phyloP scores from a whole-genome alignment of 2,113 vertebrate species.

The Psilopsiagon aymara region DNA sequence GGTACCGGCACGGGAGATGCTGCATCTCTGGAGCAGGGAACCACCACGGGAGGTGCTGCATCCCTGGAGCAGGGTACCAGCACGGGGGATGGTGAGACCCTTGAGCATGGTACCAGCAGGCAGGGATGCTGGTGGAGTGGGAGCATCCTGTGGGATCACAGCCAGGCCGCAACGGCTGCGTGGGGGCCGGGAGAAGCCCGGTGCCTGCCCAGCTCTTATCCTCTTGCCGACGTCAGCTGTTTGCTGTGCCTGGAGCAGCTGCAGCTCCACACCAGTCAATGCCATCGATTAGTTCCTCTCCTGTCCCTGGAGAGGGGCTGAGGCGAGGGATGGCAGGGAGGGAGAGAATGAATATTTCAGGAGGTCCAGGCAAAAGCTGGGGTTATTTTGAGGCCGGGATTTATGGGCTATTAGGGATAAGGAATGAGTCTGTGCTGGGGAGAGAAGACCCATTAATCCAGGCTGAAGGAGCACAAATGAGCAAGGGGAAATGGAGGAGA shows the following conservation, averaged over 20 bases:
- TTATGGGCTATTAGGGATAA: slow-evolving; percentile 65
- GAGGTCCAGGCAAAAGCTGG: slow-evolving; percentile 28
- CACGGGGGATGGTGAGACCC: accelerated
- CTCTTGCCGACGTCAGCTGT: slow-evolving; percentile 16
- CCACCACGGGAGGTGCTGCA: not conserved
- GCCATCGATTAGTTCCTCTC: slow-evolving; percentile 54
- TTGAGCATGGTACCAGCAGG: not conserved
- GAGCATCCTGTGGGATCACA: not conserved
- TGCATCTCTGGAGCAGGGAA: accelerated
- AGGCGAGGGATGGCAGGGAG: not conserved
- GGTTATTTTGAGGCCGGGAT: slow-evolving; percentile 68
- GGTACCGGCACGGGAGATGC: not conserved
- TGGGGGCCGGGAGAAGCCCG: not conserved
- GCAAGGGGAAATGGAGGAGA: slow-evolving; percentile 34
- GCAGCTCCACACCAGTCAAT: slow-evolving; percentile 38
- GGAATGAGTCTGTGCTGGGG: slow-evolving; percentile 41
- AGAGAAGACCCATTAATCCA: slow-evolving; percentile 53
- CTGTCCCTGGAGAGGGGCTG: not conserved
- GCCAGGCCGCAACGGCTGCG: not conserved
- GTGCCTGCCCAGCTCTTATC: not conserved
- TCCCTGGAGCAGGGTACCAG: not conserved
- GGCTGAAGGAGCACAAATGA: slow-evolving; percentile 30
- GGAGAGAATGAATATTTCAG: slow-evolving; percentile 68
- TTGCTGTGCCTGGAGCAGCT: slow-evolving; percentile 1
- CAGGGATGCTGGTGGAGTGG: accelerated